Evolutionary conservation across 2,797 vertebrate species (phyloP).

Genomic region (Valencia hispanica): DNA sequence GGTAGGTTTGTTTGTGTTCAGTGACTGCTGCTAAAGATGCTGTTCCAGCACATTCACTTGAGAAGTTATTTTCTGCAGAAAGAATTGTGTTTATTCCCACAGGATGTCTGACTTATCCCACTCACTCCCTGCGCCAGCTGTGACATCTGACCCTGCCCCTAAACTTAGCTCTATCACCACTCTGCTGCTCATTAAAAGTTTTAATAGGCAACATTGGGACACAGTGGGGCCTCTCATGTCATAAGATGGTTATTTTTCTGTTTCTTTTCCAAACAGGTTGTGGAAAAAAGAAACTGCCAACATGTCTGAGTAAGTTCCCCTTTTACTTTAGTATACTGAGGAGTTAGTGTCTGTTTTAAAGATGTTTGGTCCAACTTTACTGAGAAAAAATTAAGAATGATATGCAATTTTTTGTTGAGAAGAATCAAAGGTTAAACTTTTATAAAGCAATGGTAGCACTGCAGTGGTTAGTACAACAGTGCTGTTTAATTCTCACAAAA

Average conservation of each 20-base stretch:
- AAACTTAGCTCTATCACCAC: constrained; percentile 65
- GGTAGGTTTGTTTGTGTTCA: neutral
- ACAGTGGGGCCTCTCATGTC: constrained; percentile 15
- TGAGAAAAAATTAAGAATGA: neutral
- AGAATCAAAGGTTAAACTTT: neutral
- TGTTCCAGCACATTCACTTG: constrained; percentile 55
- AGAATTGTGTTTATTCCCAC: constrained; percentile 59
- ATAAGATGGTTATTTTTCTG: neutral
- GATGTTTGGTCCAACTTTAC: neutral
- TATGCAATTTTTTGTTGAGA: neutral
- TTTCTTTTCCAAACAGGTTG: constrained; percentile 40
- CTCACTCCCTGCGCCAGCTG: constrained; percentile 33
- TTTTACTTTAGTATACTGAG: neutral
- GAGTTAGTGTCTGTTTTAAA: neutral
- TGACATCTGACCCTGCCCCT: constrained; percentile 56
- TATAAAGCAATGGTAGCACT: neutral
- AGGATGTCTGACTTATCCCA: constrained; percentile 50
- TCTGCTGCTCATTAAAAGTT: constrained; percentile 39
- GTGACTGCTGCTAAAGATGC: constrained; percentile 12
- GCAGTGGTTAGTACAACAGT: neutral
- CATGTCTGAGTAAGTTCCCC: constrained; percentile 80
- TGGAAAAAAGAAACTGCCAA: constrained; percentile 58
- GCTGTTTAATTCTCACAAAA: neutral
- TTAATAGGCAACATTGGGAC: constrained; percentile 29
- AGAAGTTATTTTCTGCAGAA: constrained; percentile 35